Evolutionary conservation across 2,797 vertebrate genomes (phyloP), one percentile per base, ranked within the genome.

Genomic region (Hybognathus amarus): DNA sequence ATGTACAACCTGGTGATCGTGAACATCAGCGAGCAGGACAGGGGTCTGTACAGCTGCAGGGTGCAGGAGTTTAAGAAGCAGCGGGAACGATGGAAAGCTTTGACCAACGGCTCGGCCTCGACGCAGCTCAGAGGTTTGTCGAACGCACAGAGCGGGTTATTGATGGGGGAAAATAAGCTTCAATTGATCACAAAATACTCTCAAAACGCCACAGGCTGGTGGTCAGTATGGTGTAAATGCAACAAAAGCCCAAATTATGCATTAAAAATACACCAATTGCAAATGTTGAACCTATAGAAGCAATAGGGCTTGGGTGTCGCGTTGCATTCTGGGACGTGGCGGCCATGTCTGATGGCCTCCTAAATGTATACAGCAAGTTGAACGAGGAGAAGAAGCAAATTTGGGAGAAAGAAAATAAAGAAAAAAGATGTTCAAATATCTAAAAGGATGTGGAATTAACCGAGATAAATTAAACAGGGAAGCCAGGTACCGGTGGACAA

Each of bases 41-140:
- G 95, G 83, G 98, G 98, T 5, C 94, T 94, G 54, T 99, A 99
- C 81, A 94, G 95, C 88, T 99, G 98, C 89, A 95, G 95, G 88
- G 97, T 97, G 38, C 97, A 98, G 89, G 97, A 98, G 92, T 97
- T 99, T 82, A 96, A 94, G 83, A 96, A 94, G 86, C 93, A 96
- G 73, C 94, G 93, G 89, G 96, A 96, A 79, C 96, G 95, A 63
- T 99, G 97, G 98, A 97, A 96, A 52, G 96, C 96, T 0, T 96
- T 96, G 54, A 96, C 95, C 80, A 98, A 98, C 40, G 95, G 94
- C 79, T 97, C 96, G 0, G 96, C 97, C 1, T 92, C 94, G 1
- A 98, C 97, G 0, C 95, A 97, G 89, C 92, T 99, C 86, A 95
- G 93, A 97, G 98, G 98, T 98, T 83, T 95, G 90, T 42, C 15